Evolutionary conservation across 2,113 vertebrate genomes (phyloP).

Genomic region (Microtus ochrogaster): DNA sequence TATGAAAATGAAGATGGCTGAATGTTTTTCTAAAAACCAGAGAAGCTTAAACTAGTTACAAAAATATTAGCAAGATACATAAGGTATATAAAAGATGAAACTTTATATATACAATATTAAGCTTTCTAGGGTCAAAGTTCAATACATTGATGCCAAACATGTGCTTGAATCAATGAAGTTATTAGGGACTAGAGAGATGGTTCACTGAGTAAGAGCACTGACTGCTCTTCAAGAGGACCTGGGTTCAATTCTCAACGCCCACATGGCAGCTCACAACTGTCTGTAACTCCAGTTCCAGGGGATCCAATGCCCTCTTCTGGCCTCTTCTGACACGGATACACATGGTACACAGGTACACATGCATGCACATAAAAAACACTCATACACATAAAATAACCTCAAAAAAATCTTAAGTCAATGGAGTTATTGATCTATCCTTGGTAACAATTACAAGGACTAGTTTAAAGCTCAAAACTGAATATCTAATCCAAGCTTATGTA

Average conservation of each 20-base stretch:
- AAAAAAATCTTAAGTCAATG: background rate
- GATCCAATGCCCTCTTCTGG: too few species aligned
- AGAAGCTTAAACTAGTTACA: background rate
- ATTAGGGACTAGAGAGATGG: background rate
- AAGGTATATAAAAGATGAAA: background rate
- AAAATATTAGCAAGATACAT: background rate
- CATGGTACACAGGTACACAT: background rate
- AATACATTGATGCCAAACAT: background rate
- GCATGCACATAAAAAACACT: background rate
- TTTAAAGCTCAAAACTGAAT: background rate
- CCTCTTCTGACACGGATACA: background rate
- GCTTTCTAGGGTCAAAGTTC: background rate
- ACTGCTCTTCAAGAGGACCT: too few species aligned
- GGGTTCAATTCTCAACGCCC: too few species aligned
- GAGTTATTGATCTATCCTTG: background rate
- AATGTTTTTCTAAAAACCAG: background rate
- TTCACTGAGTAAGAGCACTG: background rate
- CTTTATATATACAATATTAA: background rate
- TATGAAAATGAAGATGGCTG: background rate
- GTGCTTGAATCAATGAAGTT: too few species aligned
- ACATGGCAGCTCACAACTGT: too few species aligned
- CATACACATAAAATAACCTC: background rate
- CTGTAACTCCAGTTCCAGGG: too few species aligned
- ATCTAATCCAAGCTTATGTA: background rate
- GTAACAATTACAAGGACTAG: background rate